Base-by-base conservation (phyloP, 2,113 vertebrate genomes). In the Lycocorax pyrrhopterus region DNA sequence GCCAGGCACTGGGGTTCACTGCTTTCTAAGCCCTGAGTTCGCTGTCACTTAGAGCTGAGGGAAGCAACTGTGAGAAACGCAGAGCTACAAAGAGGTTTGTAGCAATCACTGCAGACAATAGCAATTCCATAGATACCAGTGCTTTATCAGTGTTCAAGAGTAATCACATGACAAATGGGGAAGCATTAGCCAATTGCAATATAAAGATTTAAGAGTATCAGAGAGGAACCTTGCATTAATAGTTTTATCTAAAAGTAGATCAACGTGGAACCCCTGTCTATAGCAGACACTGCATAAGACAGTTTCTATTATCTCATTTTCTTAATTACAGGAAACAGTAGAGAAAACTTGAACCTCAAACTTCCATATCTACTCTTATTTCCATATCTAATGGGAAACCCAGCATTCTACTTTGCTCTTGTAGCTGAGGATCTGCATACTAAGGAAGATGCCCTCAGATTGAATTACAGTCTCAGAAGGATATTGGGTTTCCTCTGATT, bases 321-420 rank as follows among this genome's bases (percentile, higher is more conserved):
- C 76, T 59, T 95, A 92, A 95, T 92, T 93, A 95, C 72, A 93
- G 86, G 85, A 95, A 95, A 96, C 55, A 72, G 44, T 5, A 84
- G 39, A 72, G 76, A 83, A 96, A 93, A 94, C 59, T 80, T 84
- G 63, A 93, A 85, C 63, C 55, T 80, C n/a, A 55, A 80, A 62
- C 51, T 93, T 95, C 66, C 13, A 0, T 39, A 69, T 47, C 75
- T 87, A 46, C 41, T 82, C 56, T 60, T 88, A 88, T 71, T 94
- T 93, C 79, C 78, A 77, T 67, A 88, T 13, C 67, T 80, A 74
- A 63, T 26, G 26, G 79, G 58, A 93, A 92, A 80, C 17, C 7
- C 63, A 55, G 78, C 53, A 73, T n/a, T n/a, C n/a, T n/a, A n/a
- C 64, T 76, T 91, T 22, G 35, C 25, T 83, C 33, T 23, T 41